Evolutionary conservation across 1,140 invertebrate genomes (phyloP).

Genomic region (Pectinophora gossypiella): DNA sequence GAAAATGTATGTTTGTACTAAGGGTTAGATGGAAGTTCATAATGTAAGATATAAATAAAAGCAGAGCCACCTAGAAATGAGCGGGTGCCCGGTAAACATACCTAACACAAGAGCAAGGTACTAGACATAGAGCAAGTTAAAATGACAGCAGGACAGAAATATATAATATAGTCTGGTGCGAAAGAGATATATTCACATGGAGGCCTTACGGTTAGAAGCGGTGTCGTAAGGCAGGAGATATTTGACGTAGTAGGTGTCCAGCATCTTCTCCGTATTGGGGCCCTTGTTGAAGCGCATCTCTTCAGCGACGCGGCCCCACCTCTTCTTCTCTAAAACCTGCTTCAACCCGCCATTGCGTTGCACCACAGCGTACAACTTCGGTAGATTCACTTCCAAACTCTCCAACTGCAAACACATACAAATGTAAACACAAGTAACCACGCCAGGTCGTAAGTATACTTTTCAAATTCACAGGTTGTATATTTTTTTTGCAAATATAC

Average conservation of each 20-base stretch:
- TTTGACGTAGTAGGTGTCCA: constrained; percentile 96
- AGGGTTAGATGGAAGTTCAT: neutral
- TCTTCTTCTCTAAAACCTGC: constrained; percentile 93
- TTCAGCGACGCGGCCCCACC: constrained; percentile 93
- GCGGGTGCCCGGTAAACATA: neutral
- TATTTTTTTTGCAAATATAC: no score
- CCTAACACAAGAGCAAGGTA: neutral
- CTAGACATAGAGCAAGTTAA: neutral
- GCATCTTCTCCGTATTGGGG: constrained; percentile 86
- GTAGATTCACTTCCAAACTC: constrained; percentile 93
- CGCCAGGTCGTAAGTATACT: no score
- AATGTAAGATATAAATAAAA: neutral
- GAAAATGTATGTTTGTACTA: neutral
- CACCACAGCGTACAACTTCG: constrained; percentile 90
- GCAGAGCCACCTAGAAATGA: neutral
- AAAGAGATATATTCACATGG: neutral
- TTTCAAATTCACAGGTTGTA: no score
- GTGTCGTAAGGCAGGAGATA: constrained; percentile 94
- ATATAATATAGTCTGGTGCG: no score
- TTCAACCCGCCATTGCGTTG: constrained; percentile 91
- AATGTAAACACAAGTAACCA: no score
- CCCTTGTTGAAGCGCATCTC: constrained; percentile 90
- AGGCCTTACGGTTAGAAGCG: constrained; percentile 79
- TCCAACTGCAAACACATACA: constrained; percentile 79
- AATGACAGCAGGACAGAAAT: no score